Conservation (phyloP, 2,888 invertebrate genomes). For the Ypsolopha sequella region DNA sequence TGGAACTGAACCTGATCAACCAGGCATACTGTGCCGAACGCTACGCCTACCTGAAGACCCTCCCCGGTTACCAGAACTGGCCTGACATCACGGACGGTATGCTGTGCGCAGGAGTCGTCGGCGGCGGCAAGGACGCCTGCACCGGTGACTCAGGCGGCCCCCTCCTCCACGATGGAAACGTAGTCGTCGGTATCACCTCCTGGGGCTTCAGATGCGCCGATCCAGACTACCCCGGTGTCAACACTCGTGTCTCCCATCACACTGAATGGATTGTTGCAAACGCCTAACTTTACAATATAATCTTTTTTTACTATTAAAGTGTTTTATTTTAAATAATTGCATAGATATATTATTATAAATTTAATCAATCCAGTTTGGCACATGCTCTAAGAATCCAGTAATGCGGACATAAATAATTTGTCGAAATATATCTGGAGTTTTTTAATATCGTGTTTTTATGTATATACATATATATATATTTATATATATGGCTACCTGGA, state of each 20-base stretch:
- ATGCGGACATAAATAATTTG: no score
- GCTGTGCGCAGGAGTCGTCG: slow-evolving; percentile 34
- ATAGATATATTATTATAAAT: no score
- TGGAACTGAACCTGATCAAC: slow-evolving; percentile 25
- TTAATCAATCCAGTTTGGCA: no score
- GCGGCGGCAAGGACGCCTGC: slow-evolving; percentile 39
- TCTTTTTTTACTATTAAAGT: no score
- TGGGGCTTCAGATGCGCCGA: slow-evolving; percentile 60
- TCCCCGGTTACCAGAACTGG: slow-evolving; percentile 15
- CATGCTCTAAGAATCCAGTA: no score
- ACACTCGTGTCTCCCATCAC: slow-evolving; percentile 43
- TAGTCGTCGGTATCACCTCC: slow-evolving; percentile 54
- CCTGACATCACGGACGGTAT: slow-evolving; percentile 28
- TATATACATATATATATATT: no score
- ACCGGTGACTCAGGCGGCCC: slow-evolving; percentile 69
- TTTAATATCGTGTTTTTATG: no score
- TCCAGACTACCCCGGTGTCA: slow-evolving; percentile 57
- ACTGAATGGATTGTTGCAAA: slow-evolving; percentile 32
- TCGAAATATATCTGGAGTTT: no score
- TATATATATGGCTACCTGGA: no score
- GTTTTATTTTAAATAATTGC: no score
- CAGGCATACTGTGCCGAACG: slow-evolving; percentile 24
- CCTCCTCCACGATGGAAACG: slow-evolving; percentile 33
- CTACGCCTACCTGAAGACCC: slow-evolving; percentile 21
- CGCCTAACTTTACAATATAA: not conserved